phyloP scores from a whole-genome alignment of 2,888 invertebrate species.

The Spilosoma lubricipeda region DNA sequence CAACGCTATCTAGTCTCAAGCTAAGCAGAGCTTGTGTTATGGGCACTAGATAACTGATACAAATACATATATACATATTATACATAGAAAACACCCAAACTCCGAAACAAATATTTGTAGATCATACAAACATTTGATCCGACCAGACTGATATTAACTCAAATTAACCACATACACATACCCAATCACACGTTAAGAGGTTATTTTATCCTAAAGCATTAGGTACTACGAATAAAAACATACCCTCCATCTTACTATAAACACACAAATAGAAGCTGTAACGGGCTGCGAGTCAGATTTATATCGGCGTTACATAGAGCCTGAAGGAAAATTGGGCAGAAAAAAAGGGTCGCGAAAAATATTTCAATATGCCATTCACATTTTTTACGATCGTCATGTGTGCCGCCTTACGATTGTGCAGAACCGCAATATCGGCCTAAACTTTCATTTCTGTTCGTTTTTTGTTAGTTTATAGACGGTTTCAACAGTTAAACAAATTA shows the following conservation, averaged over 20 bases:
- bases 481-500: conserved; percentile 55
- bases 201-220: conserved; percentile 12
- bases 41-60: too few species aligned
- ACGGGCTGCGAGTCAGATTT: conserved; percentile 74
- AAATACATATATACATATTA: too few species aligned
- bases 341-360: conserved; percentile 80
- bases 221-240: conserved; percentile 31
- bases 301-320: conserved; percentile 72
- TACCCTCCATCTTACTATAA: conserved; percentile 50
- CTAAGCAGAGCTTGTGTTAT: too few species aligned
- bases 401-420: conserved; percentile 74
- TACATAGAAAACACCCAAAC: too few species aligned
- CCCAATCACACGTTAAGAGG: conserved; percentile 2
- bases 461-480: conserved; percentile 65
- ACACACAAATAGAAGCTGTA: conserved; percentile 62
- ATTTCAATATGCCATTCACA: conserved; percentile 84
- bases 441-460: conserved; percentile 65
- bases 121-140: too few species aligned
- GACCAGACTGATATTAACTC: background rate
- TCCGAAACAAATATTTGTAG: too few species aligned
- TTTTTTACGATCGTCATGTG: conserved; percentile 83
- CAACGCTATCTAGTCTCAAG: too few species aligned
- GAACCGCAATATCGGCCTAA: conserved; percentile 76
- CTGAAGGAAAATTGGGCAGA: conserved; percentile 74
- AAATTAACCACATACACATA: background rate